Evolutionary conservation across 2,888 invertebrate genomes (phyloP), one percentile per base, ranked within the genome.

Genomic region (Arctia plantaginis): DNA sequence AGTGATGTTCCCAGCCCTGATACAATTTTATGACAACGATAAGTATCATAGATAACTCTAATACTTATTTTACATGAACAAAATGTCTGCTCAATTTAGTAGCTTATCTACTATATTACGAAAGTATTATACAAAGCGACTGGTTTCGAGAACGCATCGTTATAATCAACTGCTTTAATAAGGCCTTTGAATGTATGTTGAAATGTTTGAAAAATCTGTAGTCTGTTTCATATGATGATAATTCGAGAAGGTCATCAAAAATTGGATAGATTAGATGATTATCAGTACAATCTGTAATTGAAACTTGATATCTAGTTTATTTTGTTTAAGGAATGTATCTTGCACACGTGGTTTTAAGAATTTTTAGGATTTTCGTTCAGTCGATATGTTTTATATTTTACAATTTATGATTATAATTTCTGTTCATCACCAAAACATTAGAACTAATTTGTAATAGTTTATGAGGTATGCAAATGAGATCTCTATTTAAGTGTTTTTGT

Each of bases 281-380:
- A 92, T 91, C 90, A 84, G 79, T 75, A 79, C 82, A 83, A 87
- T 87, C 86, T 91, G 84, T 91, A 90, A 92, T 92, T 92, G 93
- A 90, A 93, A 93, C 85, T 84, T 88, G 92, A 93, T 93, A 90
- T 84, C 82, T 83, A 81, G 78, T 81, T 83, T 82, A 82, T 80
- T 85, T 86, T 83, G 76, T 69, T 73, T 62, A 33, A 66, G 75
- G 74, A 39, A 77, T 77, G 77, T 35, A 73, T 81, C 79, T 81
- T 77, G 78, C 80, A 82, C 80, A 82, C 82, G 85, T 86, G 85
- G 83, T 82, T 76, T n/a, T 78, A 73, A 69, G 81, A 78, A 77
- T 83, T 78, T 75, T 71, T 76, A 33, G 59, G 55, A 82, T 71
- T 71, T 62, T 74, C 78, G 78, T 77, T 59, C 62, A 78, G 68